Base-by-base conservation (phyloP, 2,797 vertebrate species). In the Pipistrellus pygmaeus region DNA sequence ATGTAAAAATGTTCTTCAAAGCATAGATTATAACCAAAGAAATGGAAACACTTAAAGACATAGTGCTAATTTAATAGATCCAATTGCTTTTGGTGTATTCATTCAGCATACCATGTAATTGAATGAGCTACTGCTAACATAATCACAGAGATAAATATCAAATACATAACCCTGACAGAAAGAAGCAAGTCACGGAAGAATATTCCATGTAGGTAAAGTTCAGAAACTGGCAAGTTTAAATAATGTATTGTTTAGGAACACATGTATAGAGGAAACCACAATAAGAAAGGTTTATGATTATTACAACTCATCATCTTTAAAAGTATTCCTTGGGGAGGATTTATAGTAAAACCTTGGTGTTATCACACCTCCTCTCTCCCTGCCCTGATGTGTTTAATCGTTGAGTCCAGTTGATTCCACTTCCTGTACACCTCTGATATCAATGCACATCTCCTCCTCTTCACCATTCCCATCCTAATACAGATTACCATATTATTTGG, bases 241-340 rank as follows among this genome's bases (percentile, higher is more conserved):
- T 8, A 15, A 57, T 9, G 14, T 38, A 32, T 80, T 89, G 15
- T 48, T 41, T 86, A 38, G 12, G 30, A 72, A 62, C 81, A 38
- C 10, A 51, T 83, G 48, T 13, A 32, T 55, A 80, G 41, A 78
- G 44, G 83, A 46, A 88, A 81, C 8, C 27, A 51, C 17, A 66
- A 44, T 46, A 78, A 77, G 46, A 69, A 88, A 85, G 38, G 21
- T 35, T 75, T 38, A 21, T 71, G 71, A 75, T 51, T 86, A 77
- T 86, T 82, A 57, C 8, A 86, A 75, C 2, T 18, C n/a, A 17
- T 85, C 48, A 81, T 76, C 62, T 90, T 93, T 90, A 89, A 90
- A 92, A 80, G 23, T 57, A 69, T 44, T 75, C 32, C 73, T 91
- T 13, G 25, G 21, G 25, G 27, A 88, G 4, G 35, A 64, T 71